Evolutionary conservation across 2,888 invertebrate species (phyloP).

Genomic region (Diogma glabrata): DNA sequence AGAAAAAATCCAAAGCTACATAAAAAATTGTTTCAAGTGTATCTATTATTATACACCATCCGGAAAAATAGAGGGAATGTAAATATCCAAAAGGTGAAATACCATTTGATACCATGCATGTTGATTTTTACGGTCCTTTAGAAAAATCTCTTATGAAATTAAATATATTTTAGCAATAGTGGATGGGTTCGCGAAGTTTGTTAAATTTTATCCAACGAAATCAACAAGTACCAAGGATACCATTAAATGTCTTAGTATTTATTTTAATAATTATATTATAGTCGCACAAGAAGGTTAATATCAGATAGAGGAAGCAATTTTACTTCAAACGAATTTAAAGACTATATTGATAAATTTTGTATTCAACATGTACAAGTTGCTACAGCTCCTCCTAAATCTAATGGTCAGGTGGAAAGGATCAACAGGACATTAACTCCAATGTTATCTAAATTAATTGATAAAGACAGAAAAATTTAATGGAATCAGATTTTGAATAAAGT

Average conservation of each 20-base stretch:
- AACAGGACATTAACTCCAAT: background rate
- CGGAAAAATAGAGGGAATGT: conserved; percentile 7
- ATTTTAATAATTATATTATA: conserved; percentile 12
- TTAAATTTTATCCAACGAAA: conserved; percentile 13
- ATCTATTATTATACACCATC: background rate
- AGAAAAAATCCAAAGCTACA: conserved; percentile 4
- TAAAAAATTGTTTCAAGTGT: conserved; percentile 10
- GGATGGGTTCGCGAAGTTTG: conserved; percentile 9
- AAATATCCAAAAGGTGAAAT: conserved; percentile 7
- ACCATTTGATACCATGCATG: conserved; percentile 8
- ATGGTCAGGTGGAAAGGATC: background rate
- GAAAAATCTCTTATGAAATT: conserved; percentile 10
- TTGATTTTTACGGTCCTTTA: conserved; percentile 12
- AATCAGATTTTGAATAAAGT: background rate
- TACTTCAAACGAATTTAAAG: conserved; percentile 9
- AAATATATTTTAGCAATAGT: conserved; percentile 11
- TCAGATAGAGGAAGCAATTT: too few relatives aligned
- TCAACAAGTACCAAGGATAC: conserved; percentile 10
- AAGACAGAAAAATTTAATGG: background rate
- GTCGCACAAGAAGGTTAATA: conserved; percentile 11
- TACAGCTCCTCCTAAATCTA: conserved; percentile 10
- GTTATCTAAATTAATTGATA: background rate
- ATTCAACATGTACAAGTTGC: conserved; percentile 14
- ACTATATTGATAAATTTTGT: conserved; percentile 9
- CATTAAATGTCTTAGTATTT: conserved; percentile 7